These are phyloP conservation scores for Camelus bactrianus DNA, from an alignment of 2,113 vertebrate species.

Conservation along the genomic window DNA sequence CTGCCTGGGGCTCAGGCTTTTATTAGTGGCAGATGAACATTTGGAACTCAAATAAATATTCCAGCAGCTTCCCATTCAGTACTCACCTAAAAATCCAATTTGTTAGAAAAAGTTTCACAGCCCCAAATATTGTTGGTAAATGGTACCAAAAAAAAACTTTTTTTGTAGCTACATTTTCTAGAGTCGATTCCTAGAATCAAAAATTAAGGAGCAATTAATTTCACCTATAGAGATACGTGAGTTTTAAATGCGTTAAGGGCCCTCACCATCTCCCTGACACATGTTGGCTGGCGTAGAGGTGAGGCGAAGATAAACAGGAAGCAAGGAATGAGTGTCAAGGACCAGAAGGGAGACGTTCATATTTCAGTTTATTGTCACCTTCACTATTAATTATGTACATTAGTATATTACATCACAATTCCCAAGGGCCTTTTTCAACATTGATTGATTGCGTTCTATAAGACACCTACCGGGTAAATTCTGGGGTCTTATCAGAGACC, in stretches of 20 bases:
- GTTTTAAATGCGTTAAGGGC: background rate
- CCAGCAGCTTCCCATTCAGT: background rate
- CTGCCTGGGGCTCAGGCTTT: constrained; percentile 60
- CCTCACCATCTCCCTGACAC: background rate
- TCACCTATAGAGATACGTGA: background rate
- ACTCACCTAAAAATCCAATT: background rate
- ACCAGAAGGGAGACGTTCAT: background rate
- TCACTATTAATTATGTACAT: background rate
- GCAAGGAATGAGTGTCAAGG: background rate
- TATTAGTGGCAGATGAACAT: constrained; percentile 64
- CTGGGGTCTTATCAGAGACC: background rate
- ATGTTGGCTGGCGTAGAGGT: background rate
- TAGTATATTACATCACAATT: background rate
- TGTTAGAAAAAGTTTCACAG: constrained; percentile 16
- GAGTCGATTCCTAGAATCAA: constrained; percentile 20
- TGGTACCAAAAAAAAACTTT: background rate
- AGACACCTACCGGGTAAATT: background rate
- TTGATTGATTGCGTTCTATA: background rate
- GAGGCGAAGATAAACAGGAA: background rate
- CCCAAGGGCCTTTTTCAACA: background rate
- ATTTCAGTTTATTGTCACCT: background rate
- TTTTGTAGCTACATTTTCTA: background rate
- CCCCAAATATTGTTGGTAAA: background rate
- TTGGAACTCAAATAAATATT: constrained; percentile 41
- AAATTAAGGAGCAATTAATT: constrained; percentile 9